Evolutionary conservation across 2,113 vertebrate genomes (phyloP), one percentile per base, ranked within the genome.

Genomic region (Epinephelus cyanopodus): DNA sequence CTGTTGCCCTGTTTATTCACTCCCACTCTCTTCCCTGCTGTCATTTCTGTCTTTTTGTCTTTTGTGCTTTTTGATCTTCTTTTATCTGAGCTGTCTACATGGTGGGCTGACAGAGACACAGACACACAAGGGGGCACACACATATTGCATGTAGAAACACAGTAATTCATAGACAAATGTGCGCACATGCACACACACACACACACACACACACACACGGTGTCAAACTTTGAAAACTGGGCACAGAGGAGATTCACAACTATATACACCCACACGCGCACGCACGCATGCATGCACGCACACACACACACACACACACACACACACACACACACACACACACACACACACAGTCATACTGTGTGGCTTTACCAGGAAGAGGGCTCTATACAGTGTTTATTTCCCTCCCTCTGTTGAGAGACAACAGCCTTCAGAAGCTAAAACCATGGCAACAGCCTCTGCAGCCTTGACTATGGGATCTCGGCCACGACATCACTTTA

Each of bases 401-500:
- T 82, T 85, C 75, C 83, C 79, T 85, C 71, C 77, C 78, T 80
- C 82, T 79, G 77, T 45, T 81, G 58, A 63, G 82, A 90, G 90
- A 91, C 88, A 86, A 89, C 89, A 86, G 81, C 77, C 77, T 74
- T 88, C 72, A 87, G 77, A 86, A 86, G 72, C 56, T 74, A 86
- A 84, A 87, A 86, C 91, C 88, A 92, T 93, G 85, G 90, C 82
- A 93, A 94, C 91, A 82, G 81, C 60, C 67, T 87, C 69, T 74
- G 81, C 78, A 89, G 73, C 80, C 67, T 47, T 73, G 67, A 89
- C 79, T 82, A 87, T 89, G 89, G 79, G 86, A 90, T 87, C 81
- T 79, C 58, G 14, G 64, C 82, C 73, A 81, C 81, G 75, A 86
- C 85, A 89, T 94, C 83, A 83, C 57, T 80, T 86, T 65, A 78